Conservation (phyloP, 2,888 invertebrate species). For the Hydraecia micacea region DNA sequence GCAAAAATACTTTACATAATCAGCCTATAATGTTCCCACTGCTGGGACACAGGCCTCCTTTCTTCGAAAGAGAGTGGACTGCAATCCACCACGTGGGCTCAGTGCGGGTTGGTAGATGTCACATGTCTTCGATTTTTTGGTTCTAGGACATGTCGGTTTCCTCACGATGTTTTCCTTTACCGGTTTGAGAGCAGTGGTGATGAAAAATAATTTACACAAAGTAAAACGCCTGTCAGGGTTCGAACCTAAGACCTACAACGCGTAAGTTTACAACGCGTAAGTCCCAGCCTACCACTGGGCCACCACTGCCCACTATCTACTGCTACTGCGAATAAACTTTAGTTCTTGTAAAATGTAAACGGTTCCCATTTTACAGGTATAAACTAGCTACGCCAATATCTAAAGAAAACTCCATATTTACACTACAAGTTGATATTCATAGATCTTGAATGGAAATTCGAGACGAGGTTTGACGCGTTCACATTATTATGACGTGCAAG, state of each 20-base stretch:
- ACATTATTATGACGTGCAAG: neutral
- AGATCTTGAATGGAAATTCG: constrained; percentile 17
- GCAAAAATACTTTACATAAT: neutral
- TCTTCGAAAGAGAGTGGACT: no score
- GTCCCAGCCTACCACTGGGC: no score
- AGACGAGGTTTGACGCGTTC: no score
- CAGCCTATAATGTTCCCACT: neutral
- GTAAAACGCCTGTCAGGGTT: no score
- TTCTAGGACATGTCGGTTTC: no score
- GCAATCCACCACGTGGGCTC: neutral
- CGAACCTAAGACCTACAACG: no score
- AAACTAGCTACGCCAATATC: neutral
- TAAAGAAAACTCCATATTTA: neutral
- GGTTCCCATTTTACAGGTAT: neutral
- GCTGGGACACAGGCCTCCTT: neutral
- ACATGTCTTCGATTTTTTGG: neutral
- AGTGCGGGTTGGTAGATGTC: neutral
- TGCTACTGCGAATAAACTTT: neutral
- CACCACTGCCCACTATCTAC: no score
- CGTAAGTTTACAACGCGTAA: no score
- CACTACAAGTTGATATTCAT: neutral
- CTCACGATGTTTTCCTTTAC: neutral
- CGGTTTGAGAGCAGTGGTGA: no score
- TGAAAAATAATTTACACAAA: no score
- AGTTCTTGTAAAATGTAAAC: neutral